These are phyloP conservation scores for Corvus hawaiiensis DNA, from an alignment of 2,113 vertebrate genomes.

Conservation along the genomic window DNA sequence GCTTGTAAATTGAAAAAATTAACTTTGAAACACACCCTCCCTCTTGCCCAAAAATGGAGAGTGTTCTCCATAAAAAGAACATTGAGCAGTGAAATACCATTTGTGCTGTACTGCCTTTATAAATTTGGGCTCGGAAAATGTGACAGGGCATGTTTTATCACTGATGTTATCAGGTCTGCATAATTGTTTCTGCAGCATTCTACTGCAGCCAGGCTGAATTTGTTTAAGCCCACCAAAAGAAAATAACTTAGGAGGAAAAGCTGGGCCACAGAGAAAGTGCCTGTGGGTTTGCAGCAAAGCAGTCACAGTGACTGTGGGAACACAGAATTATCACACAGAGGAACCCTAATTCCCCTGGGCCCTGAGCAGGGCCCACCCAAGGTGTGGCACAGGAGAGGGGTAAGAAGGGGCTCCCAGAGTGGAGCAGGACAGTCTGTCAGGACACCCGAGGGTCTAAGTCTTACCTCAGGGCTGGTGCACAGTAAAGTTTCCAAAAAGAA, in stretches of 20 bases:
- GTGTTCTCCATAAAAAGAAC: conserved; percentile 1
- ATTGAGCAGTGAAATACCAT: neutral
- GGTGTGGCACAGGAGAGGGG: neutral
- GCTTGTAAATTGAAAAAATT: conserved; percentile 57
- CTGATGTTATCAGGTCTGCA: neutral
- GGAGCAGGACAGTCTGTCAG: neutral
- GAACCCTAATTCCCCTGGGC: neutral
- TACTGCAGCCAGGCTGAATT: neutral
- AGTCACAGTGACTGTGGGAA: fast-evolving
- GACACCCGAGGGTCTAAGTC: fast-evolving
- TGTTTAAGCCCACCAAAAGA: neutral
- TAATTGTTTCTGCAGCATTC: neutral
- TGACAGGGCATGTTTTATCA: neutral
- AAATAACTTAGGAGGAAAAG: neutral
- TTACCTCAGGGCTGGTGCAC: neutral
- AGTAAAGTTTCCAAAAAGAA: neutral
- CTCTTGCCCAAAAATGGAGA: neutral
- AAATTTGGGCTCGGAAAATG: neutral
- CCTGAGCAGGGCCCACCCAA: neutral
- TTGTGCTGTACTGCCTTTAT: neutral
- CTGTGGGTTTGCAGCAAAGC: fast-evolving
- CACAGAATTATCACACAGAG: neutral
- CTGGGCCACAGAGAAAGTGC: neutral
- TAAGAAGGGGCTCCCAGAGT: neutral
- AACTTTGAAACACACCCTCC: conserved; percentile 11